A percentile compares a stretch with the other conserved stretches of the same genome.
Conservation (phyloP, 1,140 invertebrate species). For the Archegozetes longisetosus region DNA sequence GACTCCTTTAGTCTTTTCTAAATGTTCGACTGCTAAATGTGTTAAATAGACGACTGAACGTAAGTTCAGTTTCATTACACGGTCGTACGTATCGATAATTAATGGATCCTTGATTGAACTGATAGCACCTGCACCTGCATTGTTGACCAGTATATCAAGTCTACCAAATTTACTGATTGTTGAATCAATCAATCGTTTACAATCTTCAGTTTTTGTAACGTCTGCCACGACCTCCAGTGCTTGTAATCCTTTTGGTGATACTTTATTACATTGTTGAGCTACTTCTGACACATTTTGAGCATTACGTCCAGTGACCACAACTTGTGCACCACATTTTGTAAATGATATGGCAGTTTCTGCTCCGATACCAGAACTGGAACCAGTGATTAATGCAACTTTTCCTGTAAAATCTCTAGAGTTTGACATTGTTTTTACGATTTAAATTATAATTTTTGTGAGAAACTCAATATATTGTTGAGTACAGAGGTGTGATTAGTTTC, state of each 20-base stretch:
- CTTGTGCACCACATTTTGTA: background rate
- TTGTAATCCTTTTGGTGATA: background rate
- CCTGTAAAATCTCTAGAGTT: constrained; percentile 5
- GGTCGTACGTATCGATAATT: background rate
- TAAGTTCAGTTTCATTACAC: background rate
- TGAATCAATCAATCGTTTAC: background rate
- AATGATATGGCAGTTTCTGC: background rate
- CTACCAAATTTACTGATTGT: background rate
- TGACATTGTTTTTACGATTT: constrained; percentile 1
- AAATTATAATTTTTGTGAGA: no score
- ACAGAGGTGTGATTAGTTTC: no score
- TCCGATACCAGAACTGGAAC: constrained; percentile 4
- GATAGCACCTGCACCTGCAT: background rate
- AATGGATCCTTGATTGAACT: background rate
- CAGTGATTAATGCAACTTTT: constrained; percentile 8
- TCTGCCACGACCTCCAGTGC: background rate
- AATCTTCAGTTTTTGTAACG: background rate
- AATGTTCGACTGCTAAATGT: background rate
- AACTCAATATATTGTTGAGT: no score
- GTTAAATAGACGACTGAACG: background rate
- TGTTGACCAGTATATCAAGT: constrained; percentile 2
- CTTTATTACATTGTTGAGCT: background rate
- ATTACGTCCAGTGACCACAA: background rate
- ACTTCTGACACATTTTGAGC: background rate
- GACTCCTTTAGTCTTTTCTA: background rate